Base-by-base conservation (phyloP, 2,113 vertebrate species). In the Rhinolophus ferrumequinum region DNA sequence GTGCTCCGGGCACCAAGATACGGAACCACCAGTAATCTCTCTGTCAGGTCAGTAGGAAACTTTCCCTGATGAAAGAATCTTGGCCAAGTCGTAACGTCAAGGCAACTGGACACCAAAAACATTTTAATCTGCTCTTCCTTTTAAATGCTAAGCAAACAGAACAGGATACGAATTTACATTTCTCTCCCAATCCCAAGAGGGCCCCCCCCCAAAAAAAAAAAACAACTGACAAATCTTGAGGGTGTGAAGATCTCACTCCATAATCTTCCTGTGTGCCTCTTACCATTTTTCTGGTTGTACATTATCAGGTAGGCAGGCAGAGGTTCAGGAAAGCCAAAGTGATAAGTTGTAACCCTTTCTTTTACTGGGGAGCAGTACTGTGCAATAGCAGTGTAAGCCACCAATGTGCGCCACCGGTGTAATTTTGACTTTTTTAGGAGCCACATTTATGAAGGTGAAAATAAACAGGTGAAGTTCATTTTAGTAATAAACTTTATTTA, bases 161-260 rank as follows among this genome's bases (percentile, higher is more conserved):
- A 96, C 35, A 83, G 62, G 77, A 84, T 86, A 35, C 72, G 66
- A 90, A 92, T 33, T 94, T 72, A 95, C 41, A 94, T 83, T 73
- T 95, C 88, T 93, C 50, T 90, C 81, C 69, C 88, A 75, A 67
- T 84, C 69, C 89, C 81, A 93, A 94, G 22, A 86, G 84, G 19
- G 14, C 50, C 35, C 6, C 41, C 41, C 41, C 41, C 41, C 41
- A 44, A 84, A 54, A 56, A 87, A 50, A 64, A 60, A 75, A 54
- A 22, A 26, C 3, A 60, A 33, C 11, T 58, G 28, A 93, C 56
- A 76, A 33, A 67, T 90, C 52, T 56, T 28, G 7, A 92, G 47
- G 21, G 90, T 96, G 88, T 96, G 84, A 97, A 94, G 87, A 93
- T 93, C 93, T 95, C 85, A 87, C 93, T 88, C 79, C 91, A 83